phyloP scores from a whole-genome alignment of 2,797 vertebrate species.

The Gymnodraco acuticeps region DNA sequence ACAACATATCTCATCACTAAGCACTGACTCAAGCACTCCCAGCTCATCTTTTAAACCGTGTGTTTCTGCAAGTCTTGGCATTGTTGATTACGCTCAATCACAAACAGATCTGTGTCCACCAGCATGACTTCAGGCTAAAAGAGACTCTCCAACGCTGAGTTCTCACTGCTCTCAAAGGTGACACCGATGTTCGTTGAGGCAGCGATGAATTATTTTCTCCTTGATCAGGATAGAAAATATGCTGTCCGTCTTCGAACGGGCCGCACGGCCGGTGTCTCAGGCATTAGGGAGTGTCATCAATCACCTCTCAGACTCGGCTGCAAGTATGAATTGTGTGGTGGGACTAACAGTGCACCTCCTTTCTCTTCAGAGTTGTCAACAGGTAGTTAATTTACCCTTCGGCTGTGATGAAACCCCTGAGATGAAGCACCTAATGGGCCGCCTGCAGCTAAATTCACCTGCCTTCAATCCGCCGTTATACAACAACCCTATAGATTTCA shows the following conservation, averaged over 20 bases:
- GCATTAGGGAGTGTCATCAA: constrained; percentile 44
- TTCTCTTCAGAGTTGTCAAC: constrained; percentile 44
- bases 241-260: constrained; percentile 31
- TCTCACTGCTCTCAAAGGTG: constrained; percentile 38
- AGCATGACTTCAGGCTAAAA: constrained; percentile 23
- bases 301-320: constrained; percentile 29
- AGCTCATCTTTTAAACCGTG: constrained; percentile 3
- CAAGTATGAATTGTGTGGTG: constrained; percentile 38
- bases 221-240: constrained; percentile 56
- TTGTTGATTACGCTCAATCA: constrained; percentile 22
- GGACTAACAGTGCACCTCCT: neutral
- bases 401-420: constrained; percentile 14
- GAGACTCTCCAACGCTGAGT: constrained; percentile 1
- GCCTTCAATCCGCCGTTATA: neutral
- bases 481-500: constrained; percentile 28
- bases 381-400: constrained; percentile 53
- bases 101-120: constrained; percentile 14
- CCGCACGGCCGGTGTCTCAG: constrained; percentile 26
- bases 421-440: constrained; percentile 11
- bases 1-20: constrained; percentile 15
- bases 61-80: constrained; percentile 17
- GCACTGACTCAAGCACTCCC: constrained; percentile 3
- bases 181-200: constrained; percentile 26
- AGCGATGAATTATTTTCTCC: constrained; percentile 53
- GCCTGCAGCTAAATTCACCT: constrained; percentile 17